These are phyloP conservation scores for Diplodus sargus DNA, from an alignment of 2,797 vertebrate genomes.

Conservation along the genomic window DNA sequence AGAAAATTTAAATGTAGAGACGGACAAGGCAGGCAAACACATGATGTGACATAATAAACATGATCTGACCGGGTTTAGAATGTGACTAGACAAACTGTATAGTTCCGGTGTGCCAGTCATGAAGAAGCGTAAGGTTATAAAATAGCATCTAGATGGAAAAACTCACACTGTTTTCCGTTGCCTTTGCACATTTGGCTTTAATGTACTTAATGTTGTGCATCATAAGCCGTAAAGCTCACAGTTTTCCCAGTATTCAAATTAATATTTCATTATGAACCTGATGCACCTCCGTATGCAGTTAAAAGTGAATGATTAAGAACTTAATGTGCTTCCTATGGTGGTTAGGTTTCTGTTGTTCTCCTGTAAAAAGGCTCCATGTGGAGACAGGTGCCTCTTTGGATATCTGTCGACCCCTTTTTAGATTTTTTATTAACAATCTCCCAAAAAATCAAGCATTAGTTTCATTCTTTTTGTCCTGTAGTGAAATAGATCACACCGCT, in stretches of 20 bases:
- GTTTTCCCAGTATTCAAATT: conserved; percentile 48
- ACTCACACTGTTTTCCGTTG: conserved; percentile 32
- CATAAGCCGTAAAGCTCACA: conserved; percentile 46
- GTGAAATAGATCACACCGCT: conserved; percentile 8
- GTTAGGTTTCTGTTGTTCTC: conserved; percentile 44
- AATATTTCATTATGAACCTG: conserved; percentile 60
- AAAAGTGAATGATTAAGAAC: conserved; percentile 54
- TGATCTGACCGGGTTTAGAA: not conserved
- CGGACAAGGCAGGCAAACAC: not conserved
- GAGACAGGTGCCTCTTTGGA: conserved; percentile 7
- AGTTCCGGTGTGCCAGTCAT: conserved; percentile 2
- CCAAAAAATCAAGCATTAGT: not conserved
- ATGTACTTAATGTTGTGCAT: conserved; percentile 52
- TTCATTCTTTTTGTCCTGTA: conserved; percentile 13
- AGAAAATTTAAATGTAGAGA: not conserved
- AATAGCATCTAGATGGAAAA: conserved; percentile 31
- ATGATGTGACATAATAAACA: not conserved
- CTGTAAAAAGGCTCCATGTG: conserved; percentile 1
- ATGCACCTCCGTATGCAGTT: conserved; percentile 49
- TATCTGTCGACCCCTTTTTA: conserved; percentile 9
- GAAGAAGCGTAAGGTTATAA: not conserved
- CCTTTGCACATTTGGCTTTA: conserved; percentile 43
- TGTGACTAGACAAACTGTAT: not conserved
- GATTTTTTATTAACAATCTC: conserved; percentile 9
- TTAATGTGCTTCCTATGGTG: conserved; percentile 37